Base-by-base conservation (phyloP, 1,140 invertebrate species). In the Ylistrum balloti region DNA sequence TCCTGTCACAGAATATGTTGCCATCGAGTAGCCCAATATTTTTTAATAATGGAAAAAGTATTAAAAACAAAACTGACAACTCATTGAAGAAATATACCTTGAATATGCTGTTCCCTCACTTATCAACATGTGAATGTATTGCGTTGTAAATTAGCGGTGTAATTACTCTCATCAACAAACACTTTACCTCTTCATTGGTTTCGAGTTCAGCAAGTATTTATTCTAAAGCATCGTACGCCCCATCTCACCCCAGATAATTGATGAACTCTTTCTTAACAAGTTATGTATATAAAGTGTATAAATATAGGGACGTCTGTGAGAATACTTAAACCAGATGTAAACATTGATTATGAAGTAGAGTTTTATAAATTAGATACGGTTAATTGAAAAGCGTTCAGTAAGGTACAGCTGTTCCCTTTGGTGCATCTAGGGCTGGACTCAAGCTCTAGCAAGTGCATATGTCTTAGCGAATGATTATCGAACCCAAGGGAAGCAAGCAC, bases 331-430 rank as follows among this genome's bases (percentile, higher is more conserved):
- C 56, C 15, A 5, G 22, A 11, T 74, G 56, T 28, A 74, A 74
- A 74, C 56, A 74, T n/a, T 74, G 56, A 74, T 74, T 74, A 74
- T 74, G 11, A 74, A 74, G 28, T 74, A 74, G 56, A 74, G 9
- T 74, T 74, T 74, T 22, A 74, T 74, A 74, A 74, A 74, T 74
- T 74, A 28, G n/a, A n/a, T 28, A 74, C 28, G 28, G 22, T 28
- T 74, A 74, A 74, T 74, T 74, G 56, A 9, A 28, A 74, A 74
- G 56, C 56, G n/a, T 74, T 74, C 3, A 28, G 56, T 74, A 3
- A n/a, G 56, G 22, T n/a, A n/a, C 22, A 74, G 56, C 56, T 74
- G 56, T 74, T 74, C 41, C 20, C 7, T 22, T 74, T 28, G n/a
- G 56, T 28, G 13, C 56, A 28, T n/a, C 2, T 17, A 17, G 22